A percentile compares a stretch with the other conserved stretches of the same genome.
phyloP scores from a whole-genome alignment of 2,797 vertebrate genomes.

The Otolemur crassicaudatus region DNA sequence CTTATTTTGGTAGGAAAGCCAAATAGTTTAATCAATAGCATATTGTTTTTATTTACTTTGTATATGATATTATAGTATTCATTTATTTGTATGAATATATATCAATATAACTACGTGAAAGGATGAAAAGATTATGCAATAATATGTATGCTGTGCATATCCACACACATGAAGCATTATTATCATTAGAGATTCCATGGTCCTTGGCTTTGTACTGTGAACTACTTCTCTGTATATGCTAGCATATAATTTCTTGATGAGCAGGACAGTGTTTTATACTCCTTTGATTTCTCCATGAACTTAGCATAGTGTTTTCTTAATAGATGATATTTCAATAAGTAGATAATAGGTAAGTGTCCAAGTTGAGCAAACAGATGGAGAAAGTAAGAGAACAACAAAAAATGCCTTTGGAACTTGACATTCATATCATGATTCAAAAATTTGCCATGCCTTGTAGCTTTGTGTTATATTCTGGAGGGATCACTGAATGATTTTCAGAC shows the following conservation, averaged over 20 bases:
- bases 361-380: not conserved
- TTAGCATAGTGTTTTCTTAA: not conserved
- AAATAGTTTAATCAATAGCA: not conserved
- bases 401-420: not conserved
- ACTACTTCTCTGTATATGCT: not conserved
- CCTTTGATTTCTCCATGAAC: not conserved
- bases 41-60: not conserved
- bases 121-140: not conserved
- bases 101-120: not conserved
- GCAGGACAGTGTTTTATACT: not conserved
- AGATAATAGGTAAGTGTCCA: not conserved
- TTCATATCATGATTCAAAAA: not conserved
- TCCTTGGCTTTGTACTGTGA: not conserved
- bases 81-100: not conserved
- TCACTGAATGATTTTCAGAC: conserved; percentile 31
- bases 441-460: not conserved
- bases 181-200: not conserved
- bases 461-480: not conserved
- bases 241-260: not conserved
- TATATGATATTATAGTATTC: not conserved
- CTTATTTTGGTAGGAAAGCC: not conserved
- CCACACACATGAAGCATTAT: not conserved
- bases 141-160: not conserved
- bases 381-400: not conserved
- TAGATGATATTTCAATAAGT: conserved; percentile 21